Conservation (phyloP, 2,797 vertebrate species). For the Anguilla anguilla region DNA sequence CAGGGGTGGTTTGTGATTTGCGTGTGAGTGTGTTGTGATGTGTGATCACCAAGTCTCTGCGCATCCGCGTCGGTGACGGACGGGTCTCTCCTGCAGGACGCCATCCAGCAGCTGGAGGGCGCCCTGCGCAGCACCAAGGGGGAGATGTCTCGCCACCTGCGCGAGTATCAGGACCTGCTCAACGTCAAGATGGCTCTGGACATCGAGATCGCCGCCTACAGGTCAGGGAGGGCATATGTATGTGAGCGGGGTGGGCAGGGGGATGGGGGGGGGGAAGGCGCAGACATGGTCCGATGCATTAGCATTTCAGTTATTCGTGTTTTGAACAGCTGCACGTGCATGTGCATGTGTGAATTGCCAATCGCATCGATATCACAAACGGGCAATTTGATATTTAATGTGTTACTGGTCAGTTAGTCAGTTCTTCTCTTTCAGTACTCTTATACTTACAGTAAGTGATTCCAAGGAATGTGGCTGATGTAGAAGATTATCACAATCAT, state of each 20-base stretch:
- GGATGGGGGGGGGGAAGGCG: not conserved
- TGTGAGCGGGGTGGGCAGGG: not conserved
- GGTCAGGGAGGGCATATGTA: constrained; percentile 53
- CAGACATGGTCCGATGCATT: not conserved
- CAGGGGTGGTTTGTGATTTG: not conserved
- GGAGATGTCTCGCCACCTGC: constrained; percentile 80
- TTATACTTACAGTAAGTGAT: not conserved
- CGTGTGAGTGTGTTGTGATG: not conserved
- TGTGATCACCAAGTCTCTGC: constrained; percentile 10
- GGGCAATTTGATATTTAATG: not conserved
- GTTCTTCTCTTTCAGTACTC: not conserved
- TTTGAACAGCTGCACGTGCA: not conserved
- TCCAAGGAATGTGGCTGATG: not conserved
- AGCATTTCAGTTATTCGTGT: not conserved
- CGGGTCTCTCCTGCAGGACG: constrained; percentile 60
- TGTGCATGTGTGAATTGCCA: not conserved
- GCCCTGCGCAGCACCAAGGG: constrained; percentile 75
- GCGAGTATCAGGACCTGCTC: constrained; percentile 81
- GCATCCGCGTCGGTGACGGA: not conserved
- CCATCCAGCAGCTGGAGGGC: constrained; percentile 74
- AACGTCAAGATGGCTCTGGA: constrained; percentile 84
- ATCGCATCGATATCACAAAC: not conserved
- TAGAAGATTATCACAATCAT: not conserved
- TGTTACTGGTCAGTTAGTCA: not conserved
- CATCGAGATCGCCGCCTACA: constrained; percentile 83